Base-by-base conservation (phyloP, 2,113 vertebrate genomes). In the Ceyx cyanopectus region DNA sequence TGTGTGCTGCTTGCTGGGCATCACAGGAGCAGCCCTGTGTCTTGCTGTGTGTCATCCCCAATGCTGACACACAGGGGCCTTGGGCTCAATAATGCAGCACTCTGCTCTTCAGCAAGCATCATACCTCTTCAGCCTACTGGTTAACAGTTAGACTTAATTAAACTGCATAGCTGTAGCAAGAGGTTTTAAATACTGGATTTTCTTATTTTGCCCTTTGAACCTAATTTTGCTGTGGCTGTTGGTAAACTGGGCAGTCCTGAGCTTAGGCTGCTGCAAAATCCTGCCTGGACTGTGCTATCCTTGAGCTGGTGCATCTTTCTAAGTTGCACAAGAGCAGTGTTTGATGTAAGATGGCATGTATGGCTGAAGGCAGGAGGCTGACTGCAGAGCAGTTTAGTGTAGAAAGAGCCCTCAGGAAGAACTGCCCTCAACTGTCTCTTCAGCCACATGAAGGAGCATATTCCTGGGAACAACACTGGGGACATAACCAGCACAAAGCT, bases 161-260 rank as follows among this genome's bases (percentile, higher is more conserved):
- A 24, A 10, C 3, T 26, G 41, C 76, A 75, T 63, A 63, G 41
- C n/a, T 26, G n/a, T 43, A 30, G 37, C 51, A 50, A 18, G 15
- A 70, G 41, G 45, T 90, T 68, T 82, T 32, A 88, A 37, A 60
- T 32, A 45, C 0, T 37, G 70, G 21, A 26, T 56, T 79, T 84
- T 78, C 83, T 86, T 10, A 41, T 73, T 73, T 69, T 83, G 32
- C 30, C 43, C 46, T 95, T 83, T 83, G 73, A 89, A 45, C 43
- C 14, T 51, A 11, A 9, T 72, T 81, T 57, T 61, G 23, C 22
- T 34, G 60, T 43, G 61, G 57, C 46, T 67, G 26, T 63, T 78
- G 23, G 34, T 75, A 68, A 90, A 46, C 11, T 51, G 10, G 9
- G 15, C 1, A 4, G 4, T 62, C 27, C 69, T 48, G 14, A 82